phyloP scores from a whole-genome alignment of 2,888 invertebrate genomes.

The Drosophila dives region DNA sequence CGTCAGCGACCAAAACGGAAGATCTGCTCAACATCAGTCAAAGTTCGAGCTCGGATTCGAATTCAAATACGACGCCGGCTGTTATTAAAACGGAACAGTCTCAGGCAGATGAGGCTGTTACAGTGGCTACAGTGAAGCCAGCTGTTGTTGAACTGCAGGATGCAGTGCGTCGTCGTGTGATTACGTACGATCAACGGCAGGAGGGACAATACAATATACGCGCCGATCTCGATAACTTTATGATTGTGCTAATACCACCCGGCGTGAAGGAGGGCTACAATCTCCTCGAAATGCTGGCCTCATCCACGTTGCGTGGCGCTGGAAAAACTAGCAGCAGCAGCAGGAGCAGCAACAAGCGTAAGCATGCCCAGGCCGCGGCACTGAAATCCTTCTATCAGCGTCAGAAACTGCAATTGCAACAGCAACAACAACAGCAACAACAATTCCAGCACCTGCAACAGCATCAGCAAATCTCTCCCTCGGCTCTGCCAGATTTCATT shows the following conservation, averaged over 20 bases:
- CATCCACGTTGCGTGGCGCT: conserved; percentile 71
- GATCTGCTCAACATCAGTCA: conserved; percentile 18
- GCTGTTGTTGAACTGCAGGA: conserved; percentile 50
- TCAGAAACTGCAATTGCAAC: conserved; percentile 47
- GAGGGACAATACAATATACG: conserved; percentile 91
- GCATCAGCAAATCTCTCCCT: conserved; percentile 39
- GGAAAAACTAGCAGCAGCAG: conserved; percentile 40
- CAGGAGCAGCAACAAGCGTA: conserved; percentile 57
- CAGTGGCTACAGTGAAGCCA: conserved; percentile 44
- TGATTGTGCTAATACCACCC: conserved; percentile 88
- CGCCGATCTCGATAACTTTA: conserved; percentile 90
- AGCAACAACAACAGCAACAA: conserved; percentile 48
- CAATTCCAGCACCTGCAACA: conserved; percentile 34
- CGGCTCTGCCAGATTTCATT: conserved; percentile 86
- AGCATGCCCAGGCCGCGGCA: conserved; percentile 46
- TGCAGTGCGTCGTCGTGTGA: conserved; percentile 64
- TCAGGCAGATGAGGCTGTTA: conserved; percentile 35
- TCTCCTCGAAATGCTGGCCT: conserved; percentile 79
- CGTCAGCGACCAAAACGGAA: conserved; percentile 28
- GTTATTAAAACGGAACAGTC: conserved; percentile 53
- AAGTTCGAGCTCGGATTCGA: conserved; percentile 11
- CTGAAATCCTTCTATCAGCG: conserved; percentile 60
- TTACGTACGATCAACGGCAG: conserved; percentile 88
- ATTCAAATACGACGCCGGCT: conserved; percentile 14
- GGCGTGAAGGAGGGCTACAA: conserved; percentile 76